Base-by-base conservation (phyloP, 2,113 vertebrate genomes). In the Nerophis lumbriciformis region DNA sequence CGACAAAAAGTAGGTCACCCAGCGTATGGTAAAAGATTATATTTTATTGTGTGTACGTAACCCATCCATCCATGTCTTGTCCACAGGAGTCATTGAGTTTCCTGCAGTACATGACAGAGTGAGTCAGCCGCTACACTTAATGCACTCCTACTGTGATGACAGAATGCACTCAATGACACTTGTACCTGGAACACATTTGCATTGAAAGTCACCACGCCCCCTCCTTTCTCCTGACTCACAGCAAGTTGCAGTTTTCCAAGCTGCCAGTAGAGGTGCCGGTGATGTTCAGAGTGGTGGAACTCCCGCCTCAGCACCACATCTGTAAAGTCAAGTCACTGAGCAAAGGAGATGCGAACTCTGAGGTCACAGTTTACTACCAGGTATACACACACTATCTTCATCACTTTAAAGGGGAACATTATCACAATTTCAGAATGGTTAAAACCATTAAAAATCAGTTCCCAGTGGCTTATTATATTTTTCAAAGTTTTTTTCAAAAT, bases 361-460 rank as follows among this genome's bases (percentile, higher is more conserved):
- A 98, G 83, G 96, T 99, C 85, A 97, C 94, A 0, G 94, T 99
- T 15, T 99, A 99, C 74, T 97, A 94, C 80, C 97, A 99, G 96
- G 97, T 98, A 78, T 67, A 48, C 35, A 53, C 13, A 36, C 39
- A 54, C 13, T n/a, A n/a, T 19, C 3, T 10, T 48, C 16, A 42
- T 42, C 39, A 42, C 10, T 42, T 42, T 42, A 42, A n/a, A n/a
- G n/a, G n/a, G n/a, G n/a, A n/a, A n/a, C n/a, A n/a, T n/a, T n/a
- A n/a, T n/a, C n/a, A n/a, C n/a, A n/a, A n/a, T n/a, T n/a, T n/a
- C n/a, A n/a, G n/a, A n/a, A n/a, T n/a, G n/a, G n/a, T n/a, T n/a
- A n/a, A n/a, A n/a, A n/a, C n/a, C n/a, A n/a, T n/a, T n/a, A n/a
- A n/a, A n/a, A n/a, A n/a, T n/a, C n/a, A n/a, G n/a, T n/a, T n/a